Conservation (phyloP, 2,113 vertebrate species). For the Sisor rabdophorus region DNA sequence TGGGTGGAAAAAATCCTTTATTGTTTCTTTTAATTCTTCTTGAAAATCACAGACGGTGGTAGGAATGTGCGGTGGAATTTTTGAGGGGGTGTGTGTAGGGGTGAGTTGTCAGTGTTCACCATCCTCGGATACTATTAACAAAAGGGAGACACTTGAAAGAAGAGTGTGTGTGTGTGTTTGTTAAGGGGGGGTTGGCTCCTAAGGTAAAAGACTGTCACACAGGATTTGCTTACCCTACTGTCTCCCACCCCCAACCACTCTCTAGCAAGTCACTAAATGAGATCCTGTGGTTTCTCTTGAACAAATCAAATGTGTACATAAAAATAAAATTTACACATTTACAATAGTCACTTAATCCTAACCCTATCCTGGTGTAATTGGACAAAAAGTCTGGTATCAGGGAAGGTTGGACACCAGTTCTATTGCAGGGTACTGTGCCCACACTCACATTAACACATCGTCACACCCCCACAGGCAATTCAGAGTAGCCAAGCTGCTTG, state of each 20-base stretch:
- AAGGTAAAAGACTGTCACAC: conserved; percentile 57
- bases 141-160: conserved; percentile 66
- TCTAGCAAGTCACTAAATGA: conserved; percentile 55
- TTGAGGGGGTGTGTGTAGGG: conserved; percentile 43
- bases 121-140: conserved; percentile 57
- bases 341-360: not conserved
- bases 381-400: too few relatives aligned
- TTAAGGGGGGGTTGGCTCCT: conserved; percentile 57
- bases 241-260: conserved; percentile 7
- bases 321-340: not conserved
- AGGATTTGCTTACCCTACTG: conserved; percentile 54
- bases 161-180: conserved; percentile 30
- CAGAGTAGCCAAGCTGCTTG: not conserved
- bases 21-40: conserved; percentile 16
- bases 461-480: not conserved
- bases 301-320: too few relatives aligned
- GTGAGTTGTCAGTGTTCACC: conserved; percentile 64
- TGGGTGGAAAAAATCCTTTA: not conserved
- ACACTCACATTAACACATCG: not conserved
- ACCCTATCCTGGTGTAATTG: not conserved
- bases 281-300: conserved; percentile 60
- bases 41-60: conserved; percentile 31
- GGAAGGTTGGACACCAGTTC: not conserved
- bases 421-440: too few relatives aligned
- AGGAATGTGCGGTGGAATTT: conserved; percentile 67